Base-by-base conservation (phyloP, 1,140 invertebrate genomes). In the Drosophila sulfurigaster region DNA sequence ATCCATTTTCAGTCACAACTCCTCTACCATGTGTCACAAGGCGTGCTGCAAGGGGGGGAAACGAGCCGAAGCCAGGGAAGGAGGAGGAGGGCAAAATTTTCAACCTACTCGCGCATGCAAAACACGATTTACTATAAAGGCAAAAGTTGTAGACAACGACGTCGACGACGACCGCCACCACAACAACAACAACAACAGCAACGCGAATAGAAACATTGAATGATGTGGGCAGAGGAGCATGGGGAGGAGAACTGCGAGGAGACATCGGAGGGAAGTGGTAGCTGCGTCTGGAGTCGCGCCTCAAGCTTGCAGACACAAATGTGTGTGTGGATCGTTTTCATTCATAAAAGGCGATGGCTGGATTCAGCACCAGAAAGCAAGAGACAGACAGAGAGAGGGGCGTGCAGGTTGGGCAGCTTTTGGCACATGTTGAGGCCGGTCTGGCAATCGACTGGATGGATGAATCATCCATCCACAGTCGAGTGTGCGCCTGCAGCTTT, bases 71-170 rank as follows among this genome's bases (percentile, higher is more conserved):
- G 52, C 13, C 5, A 15, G 48, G 6, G 41, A 16, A 35, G 25
- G 30, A 45, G 32, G 38, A 38, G 32, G 46, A 8, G 38, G 45
- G 48, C 43, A 38, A 25, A 25, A 46, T 57, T 58, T 48, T 43
- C 83, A 78, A 73, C 85, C 85, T 89, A 88, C 85, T 88, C 85
- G 75, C 68, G 86, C 85, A 88, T 88, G 85, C 85, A 88, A 88
- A 89, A 88, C 85, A 89, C 83, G 83, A 88, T 88, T 89, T 89
- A 88, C 83, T 89, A 88, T 88, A 85, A 89, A 87, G 82, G 83
- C 82, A 87, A 87, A 80, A 71, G 67, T 78, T 75, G 85, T 82
- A 88, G 74, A 89, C 81, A 52, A 73, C 64, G n/a, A 43, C 57
- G 43, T 15, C 43, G 41, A 32, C 67, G 13, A 25, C 54, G 3